Conservation (phyloP, 2,797 vertebrate species). For the Cryptoprocta ferox region DNA sequence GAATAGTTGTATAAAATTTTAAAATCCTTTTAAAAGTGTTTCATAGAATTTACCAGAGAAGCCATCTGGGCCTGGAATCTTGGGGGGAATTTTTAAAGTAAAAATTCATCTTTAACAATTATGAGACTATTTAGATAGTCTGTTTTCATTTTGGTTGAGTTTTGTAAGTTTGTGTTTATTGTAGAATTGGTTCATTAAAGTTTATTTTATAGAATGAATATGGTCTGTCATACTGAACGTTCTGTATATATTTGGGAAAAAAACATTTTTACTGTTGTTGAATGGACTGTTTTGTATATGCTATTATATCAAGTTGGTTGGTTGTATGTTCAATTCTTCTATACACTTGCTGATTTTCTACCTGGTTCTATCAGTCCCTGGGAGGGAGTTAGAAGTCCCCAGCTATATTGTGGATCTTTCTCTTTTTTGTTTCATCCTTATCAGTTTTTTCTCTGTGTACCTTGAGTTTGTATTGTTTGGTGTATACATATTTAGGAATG, state of each 20-base stretch:
- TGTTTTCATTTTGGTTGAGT: background rate
- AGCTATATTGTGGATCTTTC: background rate
- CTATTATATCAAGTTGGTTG: background rate
- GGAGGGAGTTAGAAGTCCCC: background rate
- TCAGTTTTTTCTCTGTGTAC: background rate
- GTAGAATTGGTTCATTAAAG: background rate
- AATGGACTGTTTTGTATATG: background rate
- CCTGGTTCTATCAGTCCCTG: background rate
- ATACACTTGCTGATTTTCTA: background rate
- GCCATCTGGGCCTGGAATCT: background rate
- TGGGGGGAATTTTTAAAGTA: background rate
- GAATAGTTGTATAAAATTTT: background rate
- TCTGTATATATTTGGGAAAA: background rate
- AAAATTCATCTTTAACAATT: background rate
- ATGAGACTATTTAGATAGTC: background rate
- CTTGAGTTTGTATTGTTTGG: background rate
- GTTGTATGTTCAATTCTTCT: background rate
- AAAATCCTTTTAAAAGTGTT: background rate
- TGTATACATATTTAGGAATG: background rate
- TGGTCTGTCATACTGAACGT: background rate
- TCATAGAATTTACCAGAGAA: background rate
- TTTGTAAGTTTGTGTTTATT: background rate
- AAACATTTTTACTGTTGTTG: background rate
- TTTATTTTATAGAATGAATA: background rate
- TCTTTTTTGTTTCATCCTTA: background rate